These are phyloP conservation scores for Polylopha cassiicola DNA, from an alignment of 2,888 invertebrate genomes.

Conservation along the genomic window DNA sequence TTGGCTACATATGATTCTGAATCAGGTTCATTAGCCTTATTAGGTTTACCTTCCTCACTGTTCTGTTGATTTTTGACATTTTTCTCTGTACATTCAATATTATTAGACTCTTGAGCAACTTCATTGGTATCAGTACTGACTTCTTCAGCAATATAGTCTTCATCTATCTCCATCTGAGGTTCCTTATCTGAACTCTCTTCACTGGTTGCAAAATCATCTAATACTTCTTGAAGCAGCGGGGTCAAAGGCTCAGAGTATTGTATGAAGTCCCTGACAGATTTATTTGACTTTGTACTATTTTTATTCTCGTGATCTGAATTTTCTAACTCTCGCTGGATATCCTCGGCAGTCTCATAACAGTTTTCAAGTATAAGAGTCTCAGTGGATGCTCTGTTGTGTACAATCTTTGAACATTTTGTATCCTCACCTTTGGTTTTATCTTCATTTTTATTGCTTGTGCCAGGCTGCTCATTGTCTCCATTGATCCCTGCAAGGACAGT, in stretches of 20 bases:
- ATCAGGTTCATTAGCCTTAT: conserved; percentile 12
- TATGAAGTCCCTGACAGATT: conserved; percentile 51
- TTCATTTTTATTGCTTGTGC: conserved; percentile 38
- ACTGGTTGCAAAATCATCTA: conserved; percentile 57
- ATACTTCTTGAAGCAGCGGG: conserved; percentile 50
- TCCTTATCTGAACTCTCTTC: conserved; percentile 44
- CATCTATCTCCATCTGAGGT: conserved; percentile 42
- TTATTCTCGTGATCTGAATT: conserved; percentile 24
- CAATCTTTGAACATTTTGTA: conserved; percentile 43
- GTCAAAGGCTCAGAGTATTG: conserved; percentile 55
- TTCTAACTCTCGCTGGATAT: conserved; percentile 45
- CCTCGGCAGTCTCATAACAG: conserved; percentile 51
- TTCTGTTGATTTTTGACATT: background rate
- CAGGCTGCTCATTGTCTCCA: conserved; percentile 34
- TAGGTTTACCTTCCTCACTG: conserved; percentile 12
- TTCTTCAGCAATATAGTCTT: conserved; percentile 30
- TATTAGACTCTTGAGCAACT: conserved; percentile 8
- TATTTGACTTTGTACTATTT: conserved; percentile 22
- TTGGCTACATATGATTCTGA: conserved; percentile 22
- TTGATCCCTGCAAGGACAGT: conserved; percentile 31
- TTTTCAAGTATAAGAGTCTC: conserved; percentile 57
- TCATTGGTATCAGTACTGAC: conserved; percentile 16
- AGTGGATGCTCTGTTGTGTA: conserved; percentile 53
- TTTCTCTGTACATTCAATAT: conserved; percentile 1
- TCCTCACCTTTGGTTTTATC: conserved; percentile 56